Evolutionary conservation across 92 coral and sea anemone species (phyloP), one percentile per base, ranked within the genome.

Genomic region (Pocillopora grandis): DNA sequence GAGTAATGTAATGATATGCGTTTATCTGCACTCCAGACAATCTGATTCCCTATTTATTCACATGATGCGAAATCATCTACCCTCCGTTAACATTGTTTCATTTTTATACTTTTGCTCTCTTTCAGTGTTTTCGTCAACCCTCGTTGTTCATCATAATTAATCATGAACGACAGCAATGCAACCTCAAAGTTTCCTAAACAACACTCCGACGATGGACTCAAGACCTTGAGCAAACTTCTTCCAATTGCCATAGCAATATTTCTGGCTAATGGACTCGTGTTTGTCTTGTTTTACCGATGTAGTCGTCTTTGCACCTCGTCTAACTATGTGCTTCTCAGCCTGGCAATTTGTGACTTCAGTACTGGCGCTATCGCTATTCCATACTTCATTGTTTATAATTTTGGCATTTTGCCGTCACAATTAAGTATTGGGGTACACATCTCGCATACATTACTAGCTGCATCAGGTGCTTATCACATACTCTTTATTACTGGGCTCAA

Each of bases 391-490:
- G 12, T 71, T 37, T 71, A 14, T 71, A 15, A 19, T 11, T 71
- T 71, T 23, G 27, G 6, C 13, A 56, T 71, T 35, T 48, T 71
- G 37, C 76, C 16, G 2, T 13, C 5, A 33, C 1, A 64, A 13
- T n/a, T n/a, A n/a, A 10, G 7, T 2, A 33, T 13, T 71, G 36
- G 76, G 76, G 13, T 84, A 35, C 35, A 77, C 59, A 63, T 72
- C 15, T 42, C 84, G 14, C 72, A 42, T 57, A 88, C 78, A 62
- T 61, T 89, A 19, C 79, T 86, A 33, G 90, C 95, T 2, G 74
- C 84, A 35, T 81, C 89, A 16, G 84, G 90, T n/a, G 88, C 92
- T 14, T 89, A 75, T 56, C 95, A 92, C 76, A 92, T 92, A 14
- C 81, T 90, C 8, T 73, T 79, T 27, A 88, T 90, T 18, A 92